A percentile compares a stretch with the other conserved stretches of the same genome.
These are phyloP conservation scores for Apis laboriosa DNA, from an alignment of 1,140 invertebrate species.

Conservation along the genomic window DNA sequence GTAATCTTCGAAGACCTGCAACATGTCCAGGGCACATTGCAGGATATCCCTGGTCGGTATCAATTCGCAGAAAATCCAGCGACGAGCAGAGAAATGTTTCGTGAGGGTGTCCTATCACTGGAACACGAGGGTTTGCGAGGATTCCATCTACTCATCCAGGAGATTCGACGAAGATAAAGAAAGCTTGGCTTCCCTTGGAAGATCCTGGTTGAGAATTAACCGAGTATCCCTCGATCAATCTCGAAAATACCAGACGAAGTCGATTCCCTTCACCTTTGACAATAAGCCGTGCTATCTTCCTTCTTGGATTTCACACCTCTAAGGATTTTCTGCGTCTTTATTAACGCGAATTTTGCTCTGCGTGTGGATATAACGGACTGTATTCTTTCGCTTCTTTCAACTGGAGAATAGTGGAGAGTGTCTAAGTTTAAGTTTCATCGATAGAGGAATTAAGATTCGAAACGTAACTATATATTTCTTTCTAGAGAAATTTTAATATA, in stretches of 20 bases:
- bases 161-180: constrained; percentile 23
- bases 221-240: constrained; percentile 25
- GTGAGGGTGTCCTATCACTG: neutral
- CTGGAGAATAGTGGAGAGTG: neutral
- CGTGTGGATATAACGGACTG: neutral
- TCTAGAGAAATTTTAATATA: too few relatives aligned
- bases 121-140: neutral
- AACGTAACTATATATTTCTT: too few relatives aligned
- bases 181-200: neutral
- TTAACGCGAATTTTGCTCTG: neutral
- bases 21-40: neutral
- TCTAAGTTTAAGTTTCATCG: too few relatives aligned
- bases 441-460: neutral
- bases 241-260: neutral
- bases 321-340: neutral
- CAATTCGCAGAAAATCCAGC: constrained; percentile 7
- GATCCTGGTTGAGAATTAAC: constrained; percentile 34
- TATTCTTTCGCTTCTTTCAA: neutral
- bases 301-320: neutral
- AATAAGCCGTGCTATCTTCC: neutral
- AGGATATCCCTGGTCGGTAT: neutral
- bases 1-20: neutral
- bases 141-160: constrained; percentile 17
- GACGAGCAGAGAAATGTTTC: neutral
- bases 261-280: constrained; percentile 19